Percentiles rank a stretch among this genome's conserved stretches.
Evolutionary conservation across 2,888 invertebrate genomes (phyloP).

Genomic region (Eulithis testata): DNA sequence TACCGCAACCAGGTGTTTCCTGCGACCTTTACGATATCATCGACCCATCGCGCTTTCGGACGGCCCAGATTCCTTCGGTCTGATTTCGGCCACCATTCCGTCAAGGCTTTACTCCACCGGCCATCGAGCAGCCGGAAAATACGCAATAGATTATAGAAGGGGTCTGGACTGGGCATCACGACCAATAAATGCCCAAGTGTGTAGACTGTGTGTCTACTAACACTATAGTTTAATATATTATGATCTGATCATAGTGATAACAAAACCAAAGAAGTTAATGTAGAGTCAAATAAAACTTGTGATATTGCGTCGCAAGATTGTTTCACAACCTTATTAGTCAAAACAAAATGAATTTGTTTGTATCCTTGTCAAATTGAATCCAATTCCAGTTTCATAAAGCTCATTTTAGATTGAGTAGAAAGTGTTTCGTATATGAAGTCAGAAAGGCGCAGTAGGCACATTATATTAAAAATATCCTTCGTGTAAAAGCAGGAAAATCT

Average conservation of each 20-base stretch:
- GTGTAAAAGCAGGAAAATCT: constrained; percentile 51
- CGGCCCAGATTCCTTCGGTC: too few species aligned
- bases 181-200: too few species aligned
- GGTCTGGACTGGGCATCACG: too few species aligned
- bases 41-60: too few species aligned
- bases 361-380: background rate
- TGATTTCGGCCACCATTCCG: too few species aligned
- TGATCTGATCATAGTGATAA: background rate
- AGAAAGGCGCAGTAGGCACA: constrained; percentile 5
- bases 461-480: constrained; percentile 40
- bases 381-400: background rate
- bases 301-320: background rate
- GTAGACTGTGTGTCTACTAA: too few species aligned
- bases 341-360: background rate
- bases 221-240: too few species aligned
- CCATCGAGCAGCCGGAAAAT: too few species aligned
- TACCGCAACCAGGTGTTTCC: too few species aligned
- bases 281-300: background rate
- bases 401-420: background rate
- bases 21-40: too few species aligned
- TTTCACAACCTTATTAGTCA: background rate
- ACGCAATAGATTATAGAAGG: too few species aligned
- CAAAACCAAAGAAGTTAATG: background rate
- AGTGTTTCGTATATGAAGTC: background rate
- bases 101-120: too few species aligned